Conservation (phyloP, 2,888 invertebrate genomes). For the Clitarchus hookeri region DNA sequence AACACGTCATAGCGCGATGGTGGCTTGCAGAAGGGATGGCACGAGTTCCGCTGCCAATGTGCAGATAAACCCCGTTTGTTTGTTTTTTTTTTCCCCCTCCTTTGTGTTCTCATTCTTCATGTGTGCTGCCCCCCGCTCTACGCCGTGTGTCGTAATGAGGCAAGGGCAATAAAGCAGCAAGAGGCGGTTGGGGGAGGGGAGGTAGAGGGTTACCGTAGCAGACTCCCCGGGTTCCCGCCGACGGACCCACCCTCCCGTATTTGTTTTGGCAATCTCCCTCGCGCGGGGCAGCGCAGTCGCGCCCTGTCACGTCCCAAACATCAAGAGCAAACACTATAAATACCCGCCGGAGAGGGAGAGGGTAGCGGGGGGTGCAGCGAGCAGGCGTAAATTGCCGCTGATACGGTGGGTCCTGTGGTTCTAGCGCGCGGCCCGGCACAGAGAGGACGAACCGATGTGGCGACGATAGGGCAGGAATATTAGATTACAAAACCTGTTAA, state of each 20-base stretch:
- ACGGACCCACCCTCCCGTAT: neutral
- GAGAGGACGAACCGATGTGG: slow-evolving; percentile 26
- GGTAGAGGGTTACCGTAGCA: neutral
- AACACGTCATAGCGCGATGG: too few species aligned
- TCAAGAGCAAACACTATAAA: slow-evolving; percentile 14
- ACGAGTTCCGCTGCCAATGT: neutral
- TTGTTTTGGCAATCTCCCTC: neutral
- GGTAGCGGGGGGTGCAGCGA: neutral
- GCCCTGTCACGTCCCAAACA: neutral
- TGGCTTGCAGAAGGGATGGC: too few species aligned
- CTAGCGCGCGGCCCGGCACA: neutral
- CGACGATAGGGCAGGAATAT: slow-evolving; percentile 34
- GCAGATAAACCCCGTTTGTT: neutral
- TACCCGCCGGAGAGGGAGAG: neutral
- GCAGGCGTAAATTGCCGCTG: slow-evolving; percentile 1
- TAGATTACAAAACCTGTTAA: slow-evolving; percentile 19
- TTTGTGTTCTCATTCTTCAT: neutral
- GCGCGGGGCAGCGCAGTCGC: neutral
- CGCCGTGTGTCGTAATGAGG: neutral
- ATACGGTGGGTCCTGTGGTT: neutral
- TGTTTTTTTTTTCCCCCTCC: neutral
- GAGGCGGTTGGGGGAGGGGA: neutral
- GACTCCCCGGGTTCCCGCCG: neutral
- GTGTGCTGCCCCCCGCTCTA: neutral
- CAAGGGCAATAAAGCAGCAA: neutral